Conservation (phyloP, 1,140 invertebrate genomes). For the Micrasema minimum region DNA sequence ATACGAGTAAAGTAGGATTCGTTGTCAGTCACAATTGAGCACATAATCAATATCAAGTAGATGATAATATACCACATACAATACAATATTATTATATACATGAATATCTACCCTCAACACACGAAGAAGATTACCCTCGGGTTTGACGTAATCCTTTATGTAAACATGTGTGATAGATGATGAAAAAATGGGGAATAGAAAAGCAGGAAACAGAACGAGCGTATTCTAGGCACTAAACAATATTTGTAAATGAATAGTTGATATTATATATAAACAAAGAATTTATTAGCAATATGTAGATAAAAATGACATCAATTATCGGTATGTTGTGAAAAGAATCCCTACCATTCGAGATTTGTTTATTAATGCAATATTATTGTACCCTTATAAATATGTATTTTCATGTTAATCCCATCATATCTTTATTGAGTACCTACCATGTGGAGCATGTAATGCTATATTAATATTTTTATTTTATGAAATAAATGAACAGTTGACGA, state of each 20-base stretch:
- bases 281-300: slow-evolving; percentile 30
- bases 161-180: slow-evolving; percentile 4
- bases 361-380: too few relatives aligned
- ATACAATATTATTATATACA: neutral
- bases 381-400: too few relatives aligned
- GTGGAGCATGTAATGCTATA: too few relatives aligned
- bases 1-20: too few relatives aligned
- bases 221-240: slow-evolving; percentile 11
- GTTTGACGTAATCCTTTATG: neutral
- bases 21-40: too few relatives aligned
- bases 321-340: slow-evolving; percentile 25
- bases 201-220: neutral
- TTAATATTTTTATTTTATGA: too few relatives aligned
- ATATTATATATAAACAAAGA: slow-evolving; percentile 17
- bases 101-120: neutral
- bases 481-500: too few relatives aligned
- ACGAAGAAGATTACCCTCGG: neutral
- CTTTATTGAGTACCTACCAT: too few relatives aligned
- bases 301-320: slow-evolving; percentile 3
- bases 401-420: too few relatives aligned
- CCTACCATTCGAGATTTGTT: too few relatives aligned
- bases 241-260: slow-evolving; percentile 33
- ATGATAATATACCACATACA: too few relatives aligned
- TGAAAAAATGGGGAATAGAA: neutral
- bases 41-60: too few relatives aligned